Percentiles rank a stretch among this genome's conserved stretches.
Conservation (phyloP, 2,888 invertebrate genomes). For the Trypoxylon attenuatum region DNA sequence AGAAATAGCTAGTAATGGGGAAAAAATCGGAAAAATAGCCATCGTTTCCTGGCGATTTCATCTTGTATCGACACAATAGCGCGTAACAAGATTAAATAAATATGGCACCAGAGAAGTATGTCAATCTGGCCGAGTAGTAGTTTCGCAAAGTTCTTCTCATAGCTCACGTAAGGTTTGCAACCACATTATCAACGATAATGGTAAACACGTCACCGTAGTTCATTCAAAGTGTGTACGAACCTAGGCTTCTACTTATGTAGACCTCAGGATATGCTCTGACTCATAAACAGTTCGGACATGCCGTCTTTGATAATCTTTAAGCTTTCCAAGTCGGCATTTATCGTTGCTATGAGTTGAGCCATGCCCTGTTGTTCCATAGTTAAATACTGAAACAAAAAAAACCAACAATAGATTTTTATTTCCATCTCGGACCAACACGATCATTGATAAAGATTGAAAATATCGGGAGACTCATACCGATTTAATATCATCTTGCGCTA, state of each 20-base stretch:
- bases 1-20: too few relatives aligned
- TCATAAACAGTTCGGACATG: conserved; percentile 77
- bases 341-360: conserved; percentile 88
- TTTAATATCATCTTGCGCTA: conserved; percentile 78
- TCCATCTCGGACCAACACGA: background rate
- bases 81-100: too few relatives aligned
- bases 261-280: conserved; percentile 64
- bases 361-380: conserved; percentile 92
- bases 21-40: background rate
- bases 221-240: background rate
- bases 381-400: conserved; percentile 80
- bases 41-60: too few relatives aligned
- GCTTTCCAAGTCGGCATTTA: conserved; percentile 86
- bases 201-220: background rate
- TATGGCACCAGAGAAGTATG: conserved; percentile 25
- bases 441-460: conserved; percentile 8
- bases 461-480: too few relatives aligned
- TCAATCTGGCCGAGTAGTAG: background rate
- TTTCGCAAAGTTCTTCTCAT: conserved; percentile 4
- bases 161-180: background rate
- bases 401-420: background rate
- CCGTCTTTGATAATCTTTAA: conserved; percentile 87
- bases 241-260: conserved; percentile 32
- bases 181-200: conserved; percentile 7
- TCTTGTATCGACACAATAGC: too few relatives aligned